Evolutionary conservation across 2,113 vertebrate genomes (phyloP), one percentile per base, ranked within the genome.

Genomic region (Dicrurus megarhynchus): DNA sequence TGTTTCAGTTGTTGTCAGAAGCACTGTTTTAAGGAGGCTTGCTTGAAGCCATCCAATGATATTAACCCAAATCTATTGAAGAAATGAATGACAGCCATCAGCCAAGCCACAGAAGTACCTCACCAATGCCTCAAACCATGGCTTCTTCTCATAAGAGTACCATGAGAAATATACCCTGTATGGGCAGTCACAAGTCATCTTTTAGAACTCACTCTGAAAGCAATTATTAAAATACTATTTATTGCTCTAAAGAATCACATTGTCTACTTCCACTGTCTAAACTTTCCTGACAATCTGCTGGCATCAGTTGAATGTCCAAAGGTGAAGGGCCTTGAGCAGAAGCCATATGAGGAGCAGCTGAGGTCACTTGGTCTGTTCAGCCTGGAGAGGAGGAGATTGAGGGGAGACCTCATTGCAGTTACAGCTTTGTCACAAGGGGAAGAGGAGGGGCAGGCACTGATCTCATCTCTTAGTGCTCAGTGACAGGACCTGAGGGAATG

Each of bases 361-460:
- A 60, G 9, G n/a, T 24, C 13, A 8, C 39, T 75, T 53, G 46
- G 13, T 47, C n/a, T 55, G 21, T 11, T 69, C 41, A 55, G 21
- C 8, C 79, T 42, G 47, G 30, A 53, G 44, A 39, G 26, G 18
- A 76, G n/a, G 17, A 68, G n/a, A 13, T 7, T 27, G 39, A 61
- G 30, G 6, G 6, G 8, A 76, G 24, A 47, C 8, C 30, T n/a
- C 41, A 27, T 0, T 32, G n/a, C 39, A 49, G 14, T 2, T 16
- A 5, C 21, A 47, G 0, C 4, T 35, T 23, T 24, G 21, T 61
- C 0, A 0, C 7, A 24, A 69, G 14, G 13, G 10, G n/a, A 41
- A 35, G 14, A 47, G 47, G 9, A 53, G 24, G 3, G 26, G 4
- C 21, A 83, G n/a, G 1, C n/a, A 53, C 24, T 60, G 53, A 47